Base-by-base conservation (phyloP, 2,888 invertebrate species). In the Cantharis lateralis region DNA sequence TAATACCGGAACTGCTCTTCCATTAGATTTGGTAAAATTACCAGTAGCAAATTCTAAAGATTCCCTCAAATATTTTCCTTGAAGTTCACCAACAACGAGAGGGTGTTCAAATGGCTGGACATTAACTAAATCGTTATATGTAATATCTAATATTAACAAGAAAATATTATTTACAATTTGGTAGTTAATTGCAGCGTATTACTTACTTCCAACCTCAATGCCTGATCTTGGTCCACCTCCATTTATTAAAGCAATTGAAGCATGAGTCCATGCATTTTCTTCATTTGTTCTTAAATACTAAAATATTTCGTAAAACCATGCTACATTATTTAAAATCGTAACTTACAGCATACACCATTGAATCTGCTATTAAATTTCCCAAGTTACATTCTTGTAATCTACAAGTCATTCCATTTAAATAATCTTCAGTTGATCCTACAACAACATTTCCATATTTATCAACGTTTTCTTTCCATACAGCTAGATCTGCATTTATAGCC, bases 31-130 rank as follows among this genome's bases (percentile, higher is more conserved):
- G 3, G 11, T 11, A 15, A 83, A 85, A 11, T 85, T 85, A 16
- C 88, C 88, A 0, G 91, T 89, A 0, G 91, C 89, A 83, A 89
- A 90, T 86, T 93, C 93, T 1, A 93, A 89, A 15, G 73, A 26
- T 10, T 77, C 78, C 32, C 71, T 72, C 20, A 82, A 71, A 62
- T 80, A 77, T 32, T 76, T 76, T 26, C 81, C 81, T 70, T 79
- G 66, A 11, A 81, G 15, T 62, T 74, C 78, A 10, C 79, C 81
- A 48, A 78, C 62, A 18, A 95, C 93, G 77, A 95, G 89, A 64
- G 91, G 91, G 87, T 96, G 95, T 84, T 92, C 92, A 84, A 96
- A 96, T 0, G 96, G 96, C 78, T 93, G 90, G 16, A 93, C 91
- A 82, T 92, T 91, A 5, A 94, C 87, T 9, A 96, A 84, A 75